Conservation (phyloP, 2,113 vertebrate species). For the Irena cyanogastra region DNA sequence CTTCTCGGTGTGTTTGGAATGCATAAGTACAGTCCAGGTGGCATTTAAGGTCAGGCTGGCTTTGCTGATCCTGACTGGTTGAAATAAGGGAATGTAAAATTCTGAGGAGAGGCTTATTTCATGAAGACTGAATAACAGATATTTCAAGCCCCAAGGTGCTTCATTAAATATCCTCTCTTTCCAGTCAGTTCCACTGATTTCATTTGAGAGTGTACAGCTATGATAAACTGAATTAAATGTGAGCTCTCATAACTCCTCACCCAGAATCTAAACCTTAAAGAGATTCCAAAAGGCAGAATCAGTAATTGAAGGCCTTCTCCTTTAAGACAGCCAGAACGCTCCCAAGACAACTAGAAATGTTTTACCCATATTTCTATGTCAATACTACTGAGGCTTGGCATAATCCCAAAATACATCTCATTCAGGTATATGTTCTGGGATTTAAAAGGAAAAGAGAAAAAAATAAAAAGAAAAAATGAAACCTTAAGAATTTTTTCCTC, state of each 20-base stretch:
- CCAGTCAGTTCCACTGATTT: constrained; percentile 1
- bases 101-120: not conserved
- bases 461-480: not conserved
- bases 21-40: not conserved
- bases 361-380: not conserved
- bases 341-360: not conserved
- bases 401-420: not conserved
- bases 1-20: not conserved
- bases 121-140: not conserved
- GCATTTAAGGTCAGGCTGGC: constrained; percentile 15
- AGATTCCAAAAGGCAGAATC: not conserved
- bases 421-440: not conserved
- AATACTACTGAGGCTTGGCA: not conserved
- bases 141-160: not conserved
- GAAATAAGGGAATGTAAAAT: not conserved
- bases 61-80: not conserved
- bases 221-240: constrained; percentile 34
- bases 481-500: not conserved
- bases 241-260: constrained; percentile 14
- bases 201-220: not conserved
- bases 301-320: not conserved
- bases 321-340: not conserved
- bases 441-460: not conserved
- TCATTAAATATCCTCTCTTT: not conserved
- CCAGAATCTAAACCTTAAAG: not conserved